phyloP scores from a whole-genome alignment of 2,888 invertebrate species.

The Eurytoma adleriae region DNA sequence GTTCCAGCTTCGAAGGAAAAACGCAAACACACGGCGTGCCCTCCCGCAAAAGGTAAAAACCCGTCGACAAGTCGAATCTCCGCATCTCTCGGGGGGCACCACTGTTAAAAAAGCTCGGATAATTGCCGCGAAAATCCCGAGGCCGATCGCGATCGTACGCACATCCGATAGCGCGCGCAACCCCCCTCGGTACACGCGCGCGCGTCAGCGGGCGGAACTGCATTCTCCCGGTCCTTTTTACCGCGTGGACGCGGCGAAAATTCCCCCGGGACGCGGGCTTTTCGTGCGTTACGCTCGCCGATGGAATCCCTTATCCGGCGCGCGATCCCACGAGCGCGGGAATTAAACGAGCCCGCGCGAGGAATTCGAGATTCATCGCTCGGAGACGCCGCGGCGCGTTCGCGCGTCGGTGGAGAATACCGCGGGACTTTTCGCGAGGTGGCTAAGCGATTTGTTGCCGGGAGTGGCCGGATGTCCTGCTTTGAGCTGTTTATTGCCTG shows the following conservation, averaged over 20 bases:
- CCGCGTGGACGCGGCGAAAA: not conserved
- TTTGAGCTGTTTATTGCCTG: not conserved
- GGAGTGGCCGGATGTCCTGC: not conserved
- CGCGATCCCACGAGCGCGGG: slow-evolving; percentile 15
- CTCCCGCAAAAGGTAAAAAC: too few relatives aligned
- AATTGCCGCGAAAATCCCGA: slow-evolving; percentile 32
- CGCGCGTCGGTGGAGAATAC: slow-evolving; percentile 25
- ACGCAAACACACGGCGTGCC: not conserved
- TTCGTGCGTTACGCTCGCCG: not conserved
- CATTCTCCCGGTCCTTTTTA: slow-evolving; percentile 43
- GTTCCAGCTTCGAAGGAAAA: not conserved
- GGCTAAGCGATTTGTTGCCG: not conserved
- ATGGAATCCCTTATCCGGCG: slow-evolving; percentile 34
- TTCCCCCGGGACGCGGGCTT: slow-evolving; percentile 10
- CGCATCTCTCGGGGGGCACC: not conserved
- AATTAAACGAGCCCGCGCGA: slow-evolving; percentile 36
- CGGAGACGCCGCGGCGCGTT: not conserved
- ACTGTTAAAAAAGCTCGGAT: slow-evolving; percentile 16
- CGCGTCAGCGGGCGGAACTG: not conserved
- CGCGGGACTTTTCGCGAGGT: slow-evolving; percentile 9
- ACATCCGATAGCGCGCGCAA: not conserved
- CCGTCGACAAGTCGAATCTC: slow-evolving; percentile 2
- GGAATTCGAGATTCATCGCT: slow-evolving; percentile 50
- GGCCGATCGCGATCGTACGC: not conserved
- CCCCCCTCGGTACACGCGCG: not conserved